A percentile compares a stretch with the other conserved stretches of the same genome.
phyloP scores from a whole-genome alignment of 1,140 invertebrate species.

The Gerris buenoi region DNA sequence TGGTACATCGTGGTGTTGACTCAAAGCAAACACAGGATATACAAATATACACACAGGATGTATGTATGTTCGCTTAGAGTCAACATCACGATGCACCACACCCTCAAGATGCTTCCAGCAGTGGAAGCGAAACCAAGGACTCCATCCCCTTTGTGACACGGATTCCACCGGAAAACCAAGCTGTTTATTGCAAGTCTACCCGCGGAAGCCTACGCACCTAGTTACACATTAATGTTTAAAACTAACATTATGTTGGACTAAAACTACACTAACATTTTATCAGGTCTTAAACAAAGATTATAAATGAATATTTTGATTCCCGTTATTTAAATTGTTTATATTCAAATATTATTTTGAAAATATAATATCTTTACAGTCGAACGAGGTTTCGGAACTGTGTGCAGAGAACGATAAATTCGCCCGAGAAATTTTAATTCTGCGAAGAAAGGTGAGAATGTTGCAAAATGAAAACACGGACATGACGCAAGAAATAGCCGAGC shows the following conservation, averaged over 20 bases:
- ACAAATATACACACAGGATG: too few relatives aligned
- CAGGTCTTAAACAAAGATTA: too few relatives aligned
- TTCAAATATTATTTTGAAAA: background rate
- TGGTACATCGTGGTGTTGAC: too few relatives aligned
- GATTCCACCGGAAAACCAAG: too few relatives aligned
- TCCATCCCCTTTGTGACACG: too few relatives aligned
- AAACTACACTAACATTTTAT: background rate
- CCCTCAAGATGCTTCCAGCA: too few relatives aligned
- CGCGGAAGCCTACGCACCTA: background rate
- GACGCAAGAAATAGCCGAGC: background rate
- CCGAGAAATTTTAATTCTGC: background rate
- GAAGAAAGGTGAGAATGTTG: background rate
- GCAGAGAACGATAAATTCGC: background rate
- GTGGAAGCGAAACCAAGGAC: too few relatives aligned
- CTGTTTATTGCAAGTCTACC: too few relatives aligned
- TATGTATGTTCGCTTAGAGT: too few relatives aligned
- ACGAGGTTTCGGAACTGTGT: background rate
- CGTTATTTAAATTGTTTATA: background rate
- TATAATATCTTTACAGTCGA: background rate
- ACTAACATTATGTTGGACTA: background rate
- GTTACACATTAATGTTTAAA: background rate
- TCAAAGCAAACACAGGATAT: too few relatives aligned
- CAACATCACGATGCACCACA: too few relatives aligned
- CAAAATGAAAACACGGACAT: background rate
- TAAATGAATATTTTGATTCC: too few relatives aligned